Evolutionary conservation across 2,113 vertebrate species (phyloP).

Genomic region (Phoxinus phoxinus): DNA sequence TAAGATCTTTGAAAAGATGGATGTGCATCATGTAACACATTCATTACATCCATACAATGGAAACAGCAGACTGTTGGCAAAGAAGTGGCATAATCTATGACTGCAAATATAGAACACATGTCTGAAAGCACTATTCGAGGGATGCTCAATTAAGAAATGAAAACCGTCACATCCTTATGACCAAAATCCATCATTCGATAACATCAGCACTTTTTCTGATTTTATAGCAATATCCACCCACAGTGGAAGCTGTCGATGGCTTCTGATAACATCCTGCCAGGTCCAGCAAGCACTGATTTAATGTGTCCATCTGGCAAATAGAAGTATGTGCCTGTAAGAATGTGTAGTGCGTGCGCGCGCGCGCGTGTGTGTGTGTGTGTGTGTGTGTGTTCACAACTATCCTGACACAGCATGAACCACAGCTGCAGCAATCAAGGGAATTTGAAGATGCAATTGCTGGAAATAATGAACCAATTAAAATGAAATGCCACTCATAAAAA

Average conservation of each 20-base stretch:
- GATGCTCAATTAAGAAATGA: slow-evolving; percentile 46
- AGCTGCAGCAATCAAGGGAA: slow-evolving; percentile 74
- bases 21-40: slow-evolving; percentile 24
- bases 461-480: slow-evolving; percentile 80
- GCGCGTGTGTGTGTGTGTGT: not conserved
- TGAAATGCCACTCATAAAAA: slow-evolving; percentile 75
- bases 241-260: slow-evolving; percentile 40
- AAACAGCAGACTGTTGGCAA: not conserved
- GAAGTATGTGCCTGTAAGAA: slow-evolving; percentile 9
- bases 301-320: slow-evolving; percentile 55
- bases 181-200: slow-evolving; percentile 25
- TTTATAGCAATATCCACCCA: slow-evolving; percentile 40
- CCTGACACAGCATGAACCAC: slow-evolving; percentile 62
- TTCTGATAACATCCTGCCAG: slow-evolving; percentile 38
- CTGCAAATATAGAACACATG: slow-evolving; percentile 23
- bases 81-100: not conserved
- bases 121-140: slow-evolving; percentile 3
- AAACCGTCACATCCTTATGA: slow-evolving; percentile 2
- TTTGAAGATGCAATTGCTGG: slow-evolving; percentile 73
- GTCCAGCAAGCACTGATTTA: slow-evolving; percentile 54
- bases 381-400: slow-evolving; percentile 47
- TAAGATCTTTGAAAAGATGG: slow-evolving; percentile 28
- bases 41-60: slow-evolving; percentile 19
- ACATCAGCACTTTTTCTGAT: slow-evolving; percentile 35
- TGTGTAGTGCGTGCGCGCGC: not conserved